phyloP scores from a whole-genome alignment of 2,797 vertebrate species.

The Distichodus sexfasciatus region DNA sequence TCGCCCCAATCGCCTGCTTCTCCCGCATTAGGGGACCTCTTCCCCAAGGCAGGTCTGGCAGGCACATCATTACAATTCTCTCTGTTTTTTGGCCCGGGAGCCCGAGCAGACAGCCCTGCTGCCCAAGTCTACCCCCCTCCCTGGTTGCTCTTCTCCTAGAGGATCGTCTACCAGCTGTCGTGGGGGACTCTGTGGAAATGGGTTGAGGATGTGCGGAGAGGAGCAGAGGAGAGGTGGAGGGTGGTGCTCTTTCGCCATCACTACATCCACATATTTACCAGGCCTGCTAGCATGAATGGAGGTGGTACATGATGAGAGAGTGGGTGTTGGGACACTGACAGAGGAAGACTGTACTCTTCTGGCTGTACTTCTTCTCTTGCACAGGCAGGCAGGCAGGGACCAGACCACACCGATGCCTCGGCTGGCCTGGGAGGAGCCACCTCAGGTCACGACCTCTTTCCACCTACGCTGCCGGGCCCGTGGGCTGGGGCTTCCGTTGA shows the following conservation, averaged over 20 bases:
- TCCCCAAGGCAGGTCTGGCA: slow-evolving; percentile 58
- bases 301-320: slow-evolving; percentile 37
- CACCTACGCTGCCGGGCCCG: slow-evolving; percentile 40
- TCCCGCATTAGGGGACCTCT: slow-evolving; percentile 53
- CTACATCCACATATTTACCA: slow-evolving; percentile 38
- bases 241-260: slow-evolving; percentile 18
- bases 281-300: slow-evolving; percentile 21
- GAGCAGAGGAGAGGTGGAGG: background rate
- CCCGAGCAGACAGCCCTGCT: slow-evolving; percentile 61
- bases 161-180: slow-evolving; percentile 61
- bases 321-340: slow-evolving; percentile 33
- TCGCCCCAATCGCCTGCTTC: slow-evolving; percentile 53
- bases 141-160: slow-evolving; percentile 37
- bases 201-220: background rate
- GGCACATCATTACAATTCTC: slow-evolving; percentile 72
- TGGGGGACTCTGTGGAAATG: slow-evolving; percentile 35
- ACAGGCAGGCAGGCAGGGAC: background rate
- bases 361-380: background rate
- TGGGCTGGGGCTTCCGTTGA: slow-evolving; percentile 61
- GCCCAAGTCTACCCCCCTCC: slow-evolving; percentile 57
- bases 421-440: slow-evolving; percentile 34
- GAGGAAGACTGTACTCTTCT: slow-evolving; percentile 20
- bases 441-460: slow-evolving; percentile 49
- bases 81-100: slow-evolving; percentile 49
- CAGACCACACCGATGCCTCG: slow-evolving; percentile 4